phyloP scores from a whole-genome alignment of 1,140 invertebrate genomes.

The Pemphigus obesinymphae region DNA sequence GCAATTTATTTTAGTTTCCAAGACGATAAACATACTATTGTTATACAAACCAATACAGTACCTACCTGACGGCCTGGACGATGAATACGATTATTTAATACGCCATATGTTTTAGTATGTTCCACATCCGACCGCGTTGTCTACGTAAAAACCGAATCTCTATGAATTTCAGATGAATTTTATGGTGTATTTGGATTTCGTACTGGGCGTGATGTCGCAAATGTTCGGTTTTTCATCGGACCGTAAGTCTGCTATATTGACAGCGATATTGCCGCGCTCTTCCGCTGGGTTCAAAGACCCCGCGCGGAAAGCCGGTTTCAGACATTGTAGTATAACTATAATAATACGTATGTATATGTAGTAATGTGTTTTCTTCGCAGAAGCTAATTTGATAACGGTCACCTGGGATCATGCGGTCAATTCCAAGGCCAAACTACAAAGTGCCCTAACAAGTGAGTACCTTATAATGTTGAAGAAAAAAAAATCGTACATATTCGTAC shows the following conservation, averaged over 20 bases:
- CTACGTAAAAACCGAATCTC: not conserved
- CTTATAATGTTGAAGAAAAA: no score
- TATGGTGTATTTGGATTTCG: not conserved
- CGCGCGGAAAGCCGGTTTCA: not conserved
- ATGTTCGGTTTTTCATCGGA: not conserved
- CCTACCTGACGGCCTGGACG: not conserved
- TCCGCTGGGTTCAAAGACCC: not conserved
- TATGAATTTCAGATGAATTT: conserved; percentile 1
- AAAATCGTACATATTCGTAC: no score
- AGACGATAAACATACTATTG: not conserved
- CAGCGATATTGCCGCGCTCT: not conserved
- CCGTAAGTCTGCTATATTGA: not conserved
- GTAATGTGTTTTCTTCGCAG: not conserved
- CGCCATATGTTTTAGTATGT: no score
- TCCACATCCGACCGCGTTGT: no score
- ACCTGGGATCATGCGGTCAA: conserved; percentile 83
- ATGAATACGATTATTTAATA: no score
- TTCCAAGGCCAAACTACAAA: conserved; percentile 58
- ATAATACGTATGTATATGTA: not conserved
- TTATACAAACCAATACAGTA: not conserved
- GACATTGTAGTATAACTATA: no score
- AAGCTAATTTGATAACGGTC: conserved; percentile 64
- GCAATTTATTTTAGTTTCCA: not conserved
- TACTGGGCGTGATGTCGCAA: not conserved
- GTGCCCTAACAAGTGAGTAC: conserved; percentile 57